Conservation (phyloP, 2,888 invertebrate species). For the Tetramorium bicarinatum region DNA sequence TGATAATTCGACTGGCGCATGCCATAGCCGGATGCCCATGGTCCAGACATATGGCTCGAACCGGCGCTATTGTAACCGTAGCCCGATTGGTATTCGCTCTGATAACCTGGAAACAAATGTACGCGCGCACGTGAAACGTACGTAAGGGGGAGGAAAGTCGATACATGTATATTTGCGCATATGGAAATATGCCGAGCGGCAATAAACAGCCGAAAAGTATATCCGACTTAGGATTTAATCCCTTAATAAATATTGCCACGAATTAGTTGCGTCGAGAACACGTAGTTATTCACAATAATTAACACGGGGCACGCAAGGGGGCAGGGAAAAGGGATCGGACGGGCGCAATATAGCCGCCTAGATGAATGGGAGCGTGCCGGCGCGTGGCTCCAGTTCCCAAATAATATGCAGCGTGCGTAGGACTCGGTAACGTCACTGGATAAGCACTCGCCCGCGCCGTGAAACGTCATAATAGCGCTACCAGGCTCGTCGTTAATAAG, state of each 20-base stretch:
- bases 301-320: slow-evolving; percentile 16
- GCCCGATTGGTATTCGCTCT: slow-evolving; percentile 75
- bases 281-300: slow-evolving; percentile 48
- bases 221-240: slow-evolving; percentile 13
- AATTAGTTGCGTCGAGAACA: slow-evolving; percentile 5
- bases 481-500: slow-evolving; percentile 79
- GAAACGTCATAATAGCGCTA: slow-evolving; percentile 76
- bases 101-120: slow-evolving; percentile 76
- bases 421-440: slow-evolving; percentile 40
- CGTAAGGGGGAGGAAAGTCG: neutral
- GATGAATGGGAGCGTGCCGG: slow-evolving; percentile 84
- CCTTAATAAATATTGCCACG: slow-evolving; percentile 34
- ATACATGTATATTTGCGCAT: neutral
- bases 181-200: neutral
- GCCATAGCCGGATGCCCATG: slow-evolving; percentile 77
- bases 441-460: slow-evolving; percentile 71
- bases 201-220: neutral
- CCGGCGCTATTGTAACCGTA: slow-evolving; percentile 67
- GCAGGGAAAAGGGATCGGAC: slow-evolving; percentile 7
- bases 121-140: neutral
- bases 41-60: slow-evolving; percentile 69
- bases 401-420: slow-evolving; percentile 66
- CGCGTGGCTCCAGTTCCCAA: slow-evolving; percentile 82
- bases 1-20: slow-evolving; percentile 57
- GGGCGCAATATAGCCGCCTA: slow-evolving; percentile 60